Evolutionary conservation across 1,140 invertebrate genomes (phyloP).

Genomic region (Drosophila virilis): DNA sequence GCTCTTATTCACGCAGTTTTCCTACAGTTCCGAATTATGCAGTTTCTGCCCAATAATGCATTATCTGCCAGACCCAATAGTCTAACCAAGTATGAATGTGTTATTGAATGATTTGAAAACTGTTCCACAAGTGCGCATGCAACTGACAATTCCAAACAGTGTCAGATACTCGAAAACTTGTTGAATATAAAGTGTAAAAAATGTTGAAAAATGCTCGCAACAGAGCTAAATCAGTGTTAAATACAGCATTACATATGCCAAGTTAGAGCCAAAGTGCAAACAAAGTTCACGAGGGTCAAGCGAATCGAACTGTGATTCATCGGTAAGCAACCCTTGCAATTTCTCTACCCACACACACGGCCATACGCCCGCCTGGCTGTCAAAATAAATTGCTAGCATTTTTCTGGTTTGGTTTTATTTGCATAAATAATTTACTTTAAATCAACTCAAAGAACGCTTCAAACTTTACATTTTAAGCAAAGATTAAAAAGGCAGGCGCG

Average conservation of each 20-base stretch:
- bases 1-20: no score
- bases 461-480: slow-evolving; percentile 40
- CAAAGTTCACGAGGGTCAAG: slow-evolving; percentile 66
- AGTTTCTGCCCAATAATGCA: no score
- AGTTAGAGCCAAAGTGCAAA: slow-evolving; percentile 58
- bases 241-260: slow-evolving; percentile 31
- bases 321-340: slow-evolving; percentile 50
- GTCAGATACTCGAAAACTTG: slow-evolving; percentile 16
- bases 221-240: not conserved
- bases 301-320: slow-evolving; percentile 9
- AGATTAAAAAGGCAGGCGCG: slow-evolving; percentile 16
- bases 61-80: no score
- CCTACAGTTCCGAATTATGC: not conserved
- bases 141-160: slow-evolving; percentile 49
- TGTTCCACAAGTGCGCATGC: slow-evolving; percentile 56
- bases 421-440: slow-evolving; percentile 82
- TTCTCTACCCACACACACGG: slow-evolving; percentile 6
- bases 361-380: slow-evolving; percentile 19
- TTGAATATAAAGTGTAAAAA: not conserved
- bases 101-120: slow-evolving; percentile 42
- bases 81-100: no score
- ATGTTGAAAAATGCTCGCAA: not conserved
- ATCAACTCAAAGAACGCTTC: slow-evolving; percentile 62
- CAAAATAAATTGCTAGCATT: slow-evolving; percentile 73
- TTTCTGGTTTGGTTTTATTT: slow-evolving; percentile 63